Conservation (phyloP, 2,888 invertebrate genomes). For the Malthinus seriepunctatus region DNA sequence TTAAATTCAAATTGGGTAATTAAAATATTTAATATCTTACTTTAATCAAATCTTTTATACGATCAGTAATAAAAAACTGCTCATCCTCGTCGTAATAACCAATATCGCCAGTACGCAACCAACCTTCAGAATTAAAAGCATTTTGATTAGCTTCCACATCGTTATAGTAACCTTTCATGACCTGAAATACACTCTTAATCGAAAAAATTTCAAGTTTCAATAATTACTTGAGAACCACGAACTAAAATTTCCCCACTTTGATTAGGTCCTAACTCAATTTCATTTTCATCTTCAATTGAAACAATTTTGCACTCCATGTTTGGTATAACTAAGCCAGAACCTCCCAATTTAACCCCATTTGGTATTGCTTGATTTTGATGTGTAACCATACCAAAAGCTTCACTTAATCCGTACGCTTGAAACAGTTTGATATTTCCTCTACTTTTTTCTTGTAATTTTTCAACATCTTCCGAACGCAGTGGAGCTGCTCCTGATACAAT, state of each 20-base stretch:
- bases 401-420: constrained; percentile 68
- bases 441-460: constrained; percentile 41
- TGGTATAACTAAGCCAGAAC: constrained; percentile 62
- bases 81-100: constrained; percentile 63
- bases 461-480: constrained; percentile 42
- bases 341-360: constrained; percentile 39
- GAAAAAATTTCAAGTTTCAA: not conserved
- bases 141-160: constrained; percentile 72
- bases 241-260: constrained; percentile 72
- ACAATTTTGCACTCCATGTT: constrained; percentile 68
- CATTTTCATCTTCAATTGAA: constrained; percentile 44
- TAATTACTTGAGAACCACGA: constrained; percentile 68
- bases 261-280: constrained; percentile 30
- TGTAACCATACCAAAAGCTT: constrained; percentile 64
- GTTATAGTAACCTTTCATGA: constrained; percentile 74
- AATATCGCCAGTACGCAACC: constrained; percentile 72
- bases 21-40: constrained; percentile 16
- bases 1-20: too few species aligned
- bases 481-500: constrained; percentile 60
- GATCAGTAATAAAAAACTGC: constrained; percentile 69
- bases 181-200: constrained; percentile 57
- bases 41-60: constrained; percentile 80
- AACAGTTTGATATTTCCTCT: constrained; percentile 33
- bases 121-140: constrained; percentile 65
- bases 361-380: constrained; percentile 39